Base-by-base conservation (phyloP, 2,113 vertebrate species). In the Stomatorhinus ivindoensis region DNA sequence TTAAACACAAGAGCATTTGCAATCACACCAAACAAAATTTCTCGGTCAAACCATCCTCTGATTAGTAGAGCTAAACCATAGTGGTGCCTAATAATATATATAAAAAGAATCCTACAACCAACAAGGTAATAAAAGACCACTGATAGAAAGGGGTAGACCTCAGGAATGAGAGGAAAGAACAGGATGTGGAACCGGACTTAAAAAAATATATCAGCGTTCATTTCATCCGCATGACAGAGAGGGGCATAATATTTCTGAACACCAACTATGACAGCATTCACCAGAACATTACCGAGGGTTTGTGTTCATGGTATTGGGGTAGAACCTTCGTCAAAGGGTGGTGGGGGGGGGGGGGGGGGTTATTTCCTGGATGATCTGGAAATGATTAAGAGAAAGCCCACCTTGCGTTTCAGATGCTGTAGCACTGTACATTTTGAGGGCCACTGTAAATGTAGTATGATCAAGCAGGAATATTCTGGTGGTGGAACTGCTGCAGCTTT, bases 131-230 rank as follows among this genome's bases (percentile, higher is more conserved):
- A 61, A 61, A 61, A 61, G 24, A 8, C 21, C 55, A 58, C 55
- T 24, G 7, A 8, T 61, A n/a, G 55, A n/a, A 61, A n/a, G 4
- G 24, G 21, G 24, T 2, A 61, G 86, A 47, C 19, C 48, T 88
- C 61, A 85, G 46, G 46, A 44, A 86, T 47, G 83, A n/a, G 27
- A 76, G 69, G 51, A 73, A 90, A 27, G 13, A 47, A 24, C 73
- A 46, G 89, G 73, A 90, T 87, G 88, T 46, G 86, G 48, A 73
- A 73, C n/a, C 65, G 3, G 27, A 69, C 8, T 69, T 69, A n/a
- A 69, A 69, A 31, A 69, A 31, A 69, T 11, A 69, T 27, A 11
- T 27, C 10, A n/a, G 65, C 15, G 21, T 73, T 35, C 27, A 17
- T 73, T 73, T 73, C 27, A 73, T 35, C 65, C 1, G 19, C 21